Base-by-base conservation (phyloP, 1,140 invertebrate genomes). In the Aphelenchoides besseyi region DNA sequence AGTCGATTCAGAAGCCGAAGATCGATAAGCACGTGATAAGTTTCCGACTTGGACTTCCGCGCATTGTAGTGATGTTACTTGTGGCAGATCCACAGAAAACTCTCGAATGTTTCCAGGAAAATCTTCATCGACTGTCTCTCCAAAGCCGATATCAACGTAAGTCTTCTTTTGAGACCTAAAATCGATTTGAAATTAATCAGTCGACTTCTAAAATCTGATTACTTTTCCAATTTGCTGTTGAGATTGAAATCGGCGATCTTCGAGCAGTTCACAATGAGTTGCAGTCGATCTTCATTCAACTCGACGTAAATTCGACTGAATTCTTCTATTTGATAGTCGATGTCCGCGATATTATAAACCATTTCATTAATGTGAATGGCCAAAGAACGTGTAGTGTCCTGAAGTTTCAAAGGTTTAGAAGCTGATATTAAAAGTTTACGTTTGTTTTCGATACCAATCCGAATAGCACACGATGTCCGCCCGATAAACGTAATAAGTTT, bases 41-140 rank as follows among this genome's bases (percentile, higher is more conserved):
- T 9, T 12, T 2, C 12, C 12, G 12, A 53, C 32, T 36, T 36
- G 30, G 36, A 66, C 3, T 29, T 66, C 63, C 30, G 63, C 32
- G 30, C 63, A 66, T 53, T 37, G 16, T 23, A 66, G n/a, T 23
- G 16, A 9, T 23, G 32, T 30, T 53, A 33, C 36, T 2, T 66
- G 16, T 1, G 63, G 63, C 36, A 37, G 30, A 8, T 66, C 63
- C 1, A 37, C 63, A 16, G 63, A 66, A 32, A 66, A 35, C 36
- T 66, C 63, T 16, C 63, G 63, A 37, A 66, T 16, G 30, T n/a
- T 12, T 2, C 63, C 63, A 28, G 63, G 63, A 32, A 32, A 66
- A 3, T 36, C 32, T 29, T 66, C 63, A 8, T 35, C 32, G 16
- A 29, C 16, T 32, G 16, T 16, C n/a, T 36, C 26, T 32, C 63